Base-by-base conservation (phyloP, 2,113 vertebrate species). In the Limnothrissa miodon region DNA sequence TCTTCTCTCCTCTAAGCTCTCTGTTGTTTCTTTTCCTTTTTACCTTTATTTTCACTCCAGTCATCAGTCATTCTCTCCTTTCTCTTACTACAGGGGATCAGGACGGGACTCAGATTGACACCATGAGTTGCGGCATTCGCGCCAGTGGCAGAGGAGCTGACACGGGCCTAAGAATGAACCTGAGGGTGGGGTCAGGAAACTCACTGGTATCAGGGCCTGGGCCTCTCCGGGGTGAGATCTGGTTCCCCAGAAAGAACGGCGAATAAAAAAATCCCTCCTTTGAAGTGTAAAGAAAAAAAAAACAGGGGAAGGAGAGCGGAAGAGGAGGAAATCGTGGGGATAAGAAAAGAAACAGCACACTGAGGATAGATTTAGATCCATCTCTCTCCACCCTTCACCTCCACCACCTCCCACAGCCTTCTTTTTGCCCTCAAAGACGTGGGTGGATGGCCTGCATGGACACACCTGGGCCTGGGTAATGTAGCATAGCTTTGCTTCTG, bases 161-260 rank as follows among this genome's bases (percentile, higher is more conserved):
- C 25, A 7, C 33, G 13, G 5, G 45, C 33, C 81, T 11, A 42
- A 17, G 82, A 87, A 48, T 66, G 0, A 59, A 81, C 80, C 78
- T 80, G 80, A 42, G 74, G 85, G 85, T 82, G 82, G 85, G 88
- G 80, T 81, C 85, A 85, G 88, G 84, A 85, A 84, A 82, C 84
- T 80, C 44, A 78, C 46, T 74, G 53, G 82, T 84, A 86, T 85
- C 84, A 74, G 33, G 85, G 74, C 39, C 78, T 62, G 83, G 83
- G 86, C 83, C 79, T 84, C 79, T 84, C 85, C 82, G 80, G 86
- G 82, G 82, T 87, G 83, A 86, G 83, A 86, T 85, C 83, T 84
- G 82, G 86, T 85, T 85, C 53, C 82, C 74, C 45, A 13, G 23
- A 51, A 74, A 39, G 66, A 33, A 36, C 33, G 4, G 33, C 17